A percentile compares a stretch with the other conserved stretches of the same genome.
phyloP scores from a whole-genome alignment of 1,140 invertebrate genomes.

The Ostrea denselamellosa region DNA sequence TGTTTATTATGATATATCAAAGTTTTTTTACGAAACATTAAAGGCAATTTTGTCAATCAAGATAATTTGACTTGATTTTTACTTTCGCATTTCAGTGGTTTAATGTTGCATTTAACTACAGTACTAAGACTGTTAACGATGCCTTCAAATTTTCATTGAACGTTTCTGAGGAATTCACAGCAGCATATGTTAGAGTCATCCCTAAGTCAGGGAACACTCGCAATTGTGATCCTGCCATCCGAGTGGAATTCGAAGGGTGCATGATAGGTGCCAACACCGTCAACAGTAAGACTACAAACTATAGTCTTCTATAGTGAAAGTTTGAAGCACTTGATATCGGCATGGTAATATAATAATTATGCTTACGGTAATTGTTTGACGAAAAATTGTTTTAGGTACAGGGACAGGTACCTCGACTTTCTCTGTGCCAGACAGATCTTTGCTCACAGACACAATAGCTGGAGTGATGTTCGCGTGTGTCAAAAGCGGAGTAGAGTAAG shows the following conservation, averaged over 20 bases:
- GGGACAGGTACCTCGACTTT: background rate
- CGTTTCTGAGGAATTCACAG: constrained; percentile 6
- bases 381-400: background rate
- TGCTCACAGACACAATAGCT: constrained; percentile 8
- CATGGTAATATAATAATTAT: background rate
- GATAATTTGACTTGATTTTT: too few species aligned
- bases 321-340: too few species aligned
- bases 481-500: constrained; percentile 33
- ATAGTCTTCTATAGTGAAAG: background rate
- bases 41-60: background rate
- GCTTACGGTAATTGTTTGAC: background rate
- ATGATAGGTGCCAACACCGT: background rate
- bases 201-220: constrained; percentile 18
- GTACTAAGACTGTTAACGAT: constrained; percentile 28
- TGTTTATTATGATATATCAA: background rate
- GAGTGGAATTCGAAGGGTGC: background rate
- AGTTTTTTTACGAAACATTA: background rate
- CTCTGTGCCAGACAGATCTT: background rate
- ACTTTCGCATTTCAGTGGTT: constrained; percentile 44
- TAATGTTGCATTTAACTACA: constrained; percentile 20
- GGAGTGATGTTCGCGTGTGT: constrained; percentile 45
- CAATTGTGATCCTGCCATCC: background rate
- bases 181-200: constrained; percentile 24
- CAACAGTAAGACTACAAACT: background rate
- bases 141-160: background rate